Evolutionary conservation across 2,797 vertebrate genomes (phyloP), one percentile per base, ranked within the genome.

Genomic region (Cynodonichthys magdalenae): DNA sequence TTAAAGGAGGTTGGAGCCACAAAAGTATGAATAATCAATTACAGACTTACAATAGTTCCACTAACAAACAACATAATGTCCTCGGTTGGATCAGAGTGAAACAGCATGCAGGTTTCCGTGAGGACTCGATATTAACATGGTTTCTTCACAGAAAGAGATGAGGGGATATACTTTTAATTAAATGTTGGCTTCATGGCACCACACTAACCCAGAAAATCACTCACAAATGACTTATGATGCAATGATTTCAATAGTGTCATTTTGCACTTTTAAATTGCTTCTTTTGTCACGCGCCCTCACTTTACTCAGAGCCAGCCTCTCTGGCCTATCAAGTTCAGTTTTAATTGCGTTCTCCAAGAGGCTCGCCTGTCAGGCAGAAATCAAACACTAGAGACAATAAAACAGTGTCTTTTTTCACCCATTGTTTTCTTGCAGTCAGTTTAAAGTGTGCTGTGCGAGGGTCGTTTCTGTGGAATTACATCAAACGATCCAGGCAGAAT

Each of bases 291-390:
- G 69, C 61, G 64, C 78, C 67, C 70, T 85, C 80, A 59, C 60
- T 92, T 83, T 71, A 71, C 79, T 81, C 80, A 1, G 75, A 12
- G 84, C 89, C 87, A 75, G 77, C 77, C 90, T 90, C 86, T 81
- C 24, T 24, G 24, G 24, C 86, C 77, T 90, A 94, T 94, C 89
- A 88, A 92, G 88, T 94, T 92, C 92, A 94, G 92, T 92, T 93
- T 94, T 94, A 95, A 94, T 94, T 93, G 84, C 69, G 71, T 61
- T 83, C 84, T 90, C 90, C 74, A 70, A 85, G 92, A 89, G 87
- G 84, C 89, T 92, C 92, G 80, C 79, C 93, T 94, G 88, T 93
- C 90, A 71, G 71, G 85, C 80, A 92, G 91, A 94, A 95, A 95
- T 95, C 83, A 94, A 94, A 94, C 90, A 92, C 88, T 73, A 54